Conservation (phyloP, 2,797 vertebrate species). For the Notoglanidium macrostoma region DNA sequence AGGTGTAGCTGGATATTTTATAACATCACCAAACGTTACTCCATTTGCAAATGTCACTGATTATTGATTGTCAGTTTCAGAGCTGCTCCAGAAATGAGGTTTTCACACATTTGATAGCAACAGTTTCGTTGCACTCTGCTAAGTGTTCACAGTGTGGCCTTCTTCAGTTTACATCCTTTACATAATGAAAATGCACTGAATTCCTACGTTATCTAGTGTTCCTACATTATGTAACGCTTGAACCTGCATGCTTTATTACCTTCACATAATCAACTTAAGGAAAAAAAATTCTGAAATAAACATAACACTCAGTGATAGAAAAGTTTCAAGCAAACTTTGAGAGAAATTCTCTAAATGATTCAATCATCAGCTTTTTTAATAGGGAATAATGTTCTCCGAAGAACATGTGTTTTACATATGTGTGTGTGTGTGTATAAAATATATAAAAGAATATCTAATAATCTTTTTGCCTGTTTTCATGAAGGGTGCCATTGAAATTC, state of each 20-base stretch:
- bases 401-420: background rate
- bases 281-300: background rate
- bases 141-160: background rate
- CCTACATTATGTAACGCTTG: too few relatives aligned
- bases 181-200: background rate
- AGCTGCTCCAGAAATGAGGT: slow-evolving; percentile 7
- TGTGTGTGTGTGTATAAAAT: too few relatives aligned
- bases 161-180: background rate
- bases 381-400: background rate
- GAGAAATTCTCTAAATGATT: background rate
- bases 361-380: background rate
- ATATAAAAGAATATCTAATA: background rate
- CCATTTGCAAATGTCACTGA: slow-evolving; percentile 50
- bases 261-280: background rate
- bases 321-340: background rate
- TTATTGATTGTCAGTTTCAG: slow-evolving; percentile 36
- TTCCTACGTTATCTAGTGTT: background rate
- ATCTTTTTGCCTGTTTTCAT: background rate
- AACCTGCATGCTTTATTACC: background rate
- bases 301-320: background rate
- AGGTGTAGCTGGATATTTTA: background rate
- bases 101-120: slow-evolving; percentile 14
- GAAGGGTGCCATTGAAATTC: too few relatives aligned
- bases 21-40: background rate
- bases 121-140: background rate